phyloP scores from a whole-genome alignment of 2,113 vertebrate species.

The Alethe diademata region DNA sequence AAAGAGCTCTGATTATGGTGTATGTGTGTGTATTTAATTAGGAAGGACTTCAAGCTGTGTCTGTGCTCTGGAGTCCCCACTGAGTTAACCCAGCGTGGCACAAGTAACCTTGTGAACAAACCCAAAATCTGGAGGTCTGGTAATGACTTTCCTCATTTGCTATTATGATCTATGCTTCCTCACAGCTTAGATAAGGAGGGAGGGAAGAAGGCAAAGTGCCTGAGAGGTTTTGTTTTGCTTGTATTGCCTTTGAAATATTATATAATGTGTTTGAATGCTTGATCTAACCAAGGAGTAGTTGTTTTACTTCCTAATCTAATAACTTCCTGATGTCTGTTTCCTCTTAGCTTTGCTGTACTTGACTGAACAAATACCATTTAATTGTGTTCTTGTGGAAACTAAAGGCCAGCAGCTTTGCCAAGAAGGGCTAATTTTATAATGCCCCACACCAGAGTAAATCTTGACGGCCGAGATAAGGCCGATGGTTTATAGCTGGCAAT shows the following conservation, averaged over 20 bases:
- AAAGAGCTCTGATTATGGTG: not conserved
- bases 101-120: not conserved
- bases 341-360: slow-evolving; percentile 19
- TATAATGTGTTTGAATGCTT: not conserved
- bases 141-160: not conserved
- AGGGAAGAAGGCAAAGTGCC: not conserved
- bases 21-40: slow-evolving; percentile 9
- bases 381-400: slow-evolving; percentile 19
- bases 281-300: not conserved
- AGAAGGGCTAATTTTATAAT: slow-evolving; percentile 28
- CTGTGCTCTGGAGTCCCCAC: not conserved
- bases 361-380: slow-evolving; percentile 30
- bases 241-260: not conserved
- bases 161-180: not conserved
- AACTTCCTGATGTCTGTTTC: slow-evolving; percentile 7
- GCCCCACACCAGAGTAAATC: not conserved
- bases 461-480: not conserved
- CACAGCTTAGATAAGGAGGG: not conserved
- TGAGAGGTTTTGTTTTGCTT: not conserved
- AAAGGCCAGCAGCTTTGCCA: slow-evolving; percentile 6
- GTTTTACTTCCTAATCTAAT: slow-evolving; percentile 27
- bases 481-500: not conserved
- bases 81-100: not conserved
- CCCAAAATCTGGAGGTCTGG: not conserved
- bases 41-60: not conserved